These are phyloP conservation scores for Phainopepla nitens DNA, from an alignment of 2,113 vertebrate genomes.

Conservation along the genomic window DNA sequence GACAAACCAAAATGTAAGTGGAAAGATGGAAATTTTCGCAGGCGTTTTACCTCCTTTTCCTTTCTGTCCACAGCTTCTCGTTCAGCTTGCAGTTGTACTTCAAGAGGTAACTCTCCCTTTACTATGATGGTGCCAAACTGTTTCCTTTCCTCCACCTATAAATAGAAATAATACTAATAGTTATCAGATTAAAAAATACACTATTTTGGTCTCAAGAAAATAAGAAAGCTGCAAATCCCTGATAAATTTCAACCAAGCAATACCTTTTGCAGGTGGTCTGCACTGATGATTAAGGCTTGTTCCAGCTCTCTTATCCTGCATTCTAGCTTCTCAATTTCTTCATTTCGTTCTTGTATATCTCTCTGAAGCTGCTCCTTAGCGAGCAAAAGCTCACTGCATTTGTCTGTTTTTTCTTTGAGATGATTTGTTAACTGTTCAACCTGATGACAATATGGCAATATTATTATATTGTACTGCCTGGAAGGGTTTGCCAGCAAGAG, in stretches of 20 bases:
- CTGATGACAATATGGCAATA: conserved; percentile 64
- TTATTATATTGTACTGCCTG: background rate
- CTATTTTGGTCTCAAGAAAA: background rate
- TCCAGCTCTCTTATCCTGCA: conserved; percentile 88
- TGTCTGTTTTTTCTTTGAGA: conserved; percentile 94
- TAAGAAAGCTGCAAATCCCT: background rate
- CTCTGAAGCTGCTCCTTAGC: conserved; percentile 89
- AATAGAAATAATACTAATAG: background rate
- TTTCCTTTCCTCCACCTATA: conserved; percentile 83
- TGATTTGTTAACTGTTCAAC: conserved; percentile 87
- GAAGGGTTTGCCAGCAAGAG: background rate
- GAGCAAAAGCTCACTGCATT: conserved; percentile 92
- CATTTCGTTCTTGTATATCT: conserved; percentile 86
- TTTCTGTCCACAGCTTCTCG: conserved; percentile 95
- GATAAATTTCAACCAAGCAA: background rate
- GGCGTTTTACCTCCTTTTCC: conserved; percentile 88
- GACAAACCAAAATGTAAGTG: background rate
- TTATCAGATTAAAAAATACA: background rate
- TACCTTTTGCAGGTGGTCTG: conserved; percentile 85
- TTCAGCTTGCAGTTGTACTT: conserved; percentile 91
- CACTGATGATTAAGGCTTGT: conserved; percentile 84
- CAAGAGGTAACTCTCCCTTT: conserved; percentile 78
- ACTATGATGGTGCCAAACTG: conserved; percentile 75
- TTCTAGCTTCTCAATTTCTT: conserved; percentile 93
- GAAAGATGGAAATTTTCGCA: background rate